phyloP scores from a whole-genome alignment of 2,113 vertebrate species.

The Leiothrix lutea region DNA sequence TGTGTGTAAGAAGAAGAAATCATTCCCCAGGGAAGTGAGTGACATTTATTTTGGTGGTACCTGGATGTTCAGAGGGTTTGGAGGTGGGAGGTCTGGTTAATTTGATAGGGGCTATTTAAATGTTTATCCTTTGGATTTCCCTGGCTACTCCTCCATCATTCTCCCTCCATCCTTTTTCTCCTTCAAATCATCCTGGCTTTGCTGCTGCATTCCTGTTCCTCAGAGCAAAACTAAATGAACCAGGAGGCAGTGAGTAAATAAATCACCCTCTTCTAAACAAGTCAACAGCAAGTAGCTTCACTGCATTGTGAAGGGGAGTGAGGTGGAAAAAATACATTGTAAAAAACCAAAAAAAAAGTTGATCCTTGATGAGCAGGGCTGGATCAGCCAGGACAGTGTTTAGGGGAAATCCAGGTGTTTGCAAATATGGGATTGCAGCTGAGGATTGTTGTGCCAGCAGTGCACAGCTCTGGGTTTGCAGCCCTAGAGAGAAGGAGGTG shows the following conservation, averaged over 20 bases:
- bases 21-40: neutral
- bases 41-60: neutral
- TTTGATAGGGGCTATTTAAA: neutral
- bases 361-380: neutral
- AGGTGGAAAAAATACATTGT: neutral
- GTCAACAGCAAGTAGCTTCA: neutral
- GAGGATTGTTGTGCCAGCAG: neutral
- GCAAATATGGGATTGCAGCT: neutral
- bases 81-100: slow-evolving; percentile 43
- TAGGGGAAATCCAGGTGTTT: slow-evolving; percentile 16
- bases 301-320: neutral
- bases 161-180: neutral
- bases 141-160: neutral
- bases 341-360: neutral
- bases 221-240: neutral
- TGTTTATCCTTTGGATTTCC: slow-evolving; percentile 7
- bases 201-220: neutral
- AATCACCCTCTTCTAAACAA: neutral
- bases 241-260: neutral
- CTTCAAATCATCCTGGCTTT: slow-evolving; percentile 1
- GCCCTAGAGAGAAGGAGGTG: neutral
- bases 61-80: neutral
- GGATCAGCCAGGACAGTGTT: neutral
- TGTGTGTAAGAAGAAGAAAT: neutral
- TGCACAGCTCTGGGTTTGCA: neutral